These are phyloP conservation scores for Anabacerthia variegaticeps DNA, from an alignment of 2,797 vertebrate genomes.

Conservation along the genomic window DNA sequence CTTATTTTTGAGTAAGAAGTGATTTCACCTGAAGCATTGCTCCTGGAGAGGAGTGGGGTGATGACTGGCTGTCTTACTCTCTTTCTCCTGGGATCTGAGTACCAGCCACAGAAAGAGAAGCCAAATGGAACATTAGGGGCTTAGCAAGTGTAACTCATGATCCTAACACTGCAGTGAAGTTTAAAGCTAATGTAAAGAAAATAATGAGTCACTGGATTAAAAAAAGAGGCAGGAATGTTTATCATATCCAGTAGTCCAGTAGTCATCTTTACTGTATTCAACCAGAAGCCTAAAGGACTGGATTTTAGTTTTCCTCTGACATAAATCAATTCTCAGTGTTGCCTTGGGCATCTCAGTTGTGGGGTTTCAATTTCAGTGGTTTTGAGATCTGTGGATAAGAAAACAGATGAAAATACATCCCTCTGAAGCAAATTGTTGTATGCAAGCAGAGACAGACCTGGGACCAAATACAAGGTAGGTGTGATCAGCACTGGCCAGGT, in stretches of 20 bases:
- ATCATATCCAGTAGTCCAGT: neutral
- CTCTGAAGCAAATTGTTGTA: neutral
- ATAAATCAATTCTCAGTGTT: neutral
- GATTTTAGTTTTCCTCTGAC: neutral
- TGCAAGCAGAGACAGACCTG: neutral
- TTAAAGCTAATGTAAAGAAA: conserved; percentile 35
- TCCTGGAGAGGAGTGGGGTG: neutral
- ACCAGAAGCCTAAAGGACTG: neutral
- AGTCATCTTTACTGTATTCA: neutral
- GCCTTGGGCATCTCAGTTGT: neutral
- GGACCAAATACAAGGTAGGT: neutral
- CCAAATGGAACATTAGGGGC: neutral
- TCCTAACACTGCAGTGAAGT: neutral
- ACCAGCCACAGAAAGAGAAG: neutral
- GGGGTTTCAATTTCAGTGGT: neutral
- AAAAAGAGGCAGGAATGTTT: neutral
- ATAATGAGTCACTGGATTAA: neutral
- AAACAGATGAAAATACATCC: neutral
- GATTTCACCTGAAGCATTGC: neutral
- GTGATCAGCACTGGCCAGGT: neutral
- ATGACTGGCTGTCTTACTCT: neutral
- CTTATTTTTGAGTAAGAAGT: neutral
- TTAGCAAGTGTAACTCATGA: neutral
- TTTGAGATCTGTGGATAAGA: neutral
- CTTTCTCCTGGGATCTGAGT: neutral